Base-by-base conservation (phyloP, 1,140 invertebrate genomes). In the Megathymus violae region DNA sequence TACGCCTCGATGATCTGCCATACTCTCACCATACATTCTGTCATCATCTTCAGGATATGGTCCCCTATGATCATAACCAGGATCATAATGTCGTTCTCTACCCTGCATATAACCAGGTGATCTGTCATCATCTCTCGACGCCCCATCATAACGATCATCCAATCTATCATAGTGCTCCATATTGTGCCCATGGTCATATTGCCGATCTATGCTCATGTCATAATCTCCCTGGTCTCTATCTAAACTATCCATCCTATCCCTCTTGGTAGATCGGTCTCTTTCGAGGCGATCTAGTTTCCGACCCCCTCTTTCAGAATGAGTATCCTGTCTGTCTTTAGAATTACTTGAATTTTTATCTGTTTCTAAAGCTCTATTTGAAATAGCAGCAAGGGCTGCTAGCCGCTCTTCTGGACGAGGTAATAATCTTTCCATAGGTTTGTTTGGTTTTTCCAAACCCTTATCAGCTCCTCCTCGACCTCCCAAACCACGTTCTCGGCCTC, bases 401-500 rank as follows among this genome's bases (percentile, higher is more conserved):
- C 91, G 73, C 75, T 92, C 91, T 73, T 91, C 91, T 7, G 91
- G 91, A 46, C 91, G 78, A 3, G 91, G 91, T 5, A 92, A 69
- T 19, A 92, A 74, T 59, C 91, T 76, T 72, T 92, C 90, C 79
- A 92, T 91, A 13, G 91, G 91, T 69, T 92, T 92, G 62, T 88
- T 91, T 34, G 91, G 91, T 74, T 92, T 92, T 70, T 91, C 89
- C 67, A 92, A 79, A n/a, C 91, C 91, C 68, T 91, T 92, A 62
- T 92, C 85, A 47, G 71, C 67, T 44, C 75, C 82, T 60, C 80
- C 79, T 50, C 89, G 77, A 40, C 84, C 76, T 48, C 90, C 89
- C 38, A 90, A 68, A 6, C 86, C 89, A 27, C 89, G 74, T 4
- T 88, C 87, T 19, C 88, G 71, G 9, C 90, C 91, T 47, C 89